Percentiles rank a stretch among this genome's conserved stretches.
Evolutionary conservation across 2,888 invertebrate species (phyloP).

Genomic region (Microctonus aethiopoides): DNA sequence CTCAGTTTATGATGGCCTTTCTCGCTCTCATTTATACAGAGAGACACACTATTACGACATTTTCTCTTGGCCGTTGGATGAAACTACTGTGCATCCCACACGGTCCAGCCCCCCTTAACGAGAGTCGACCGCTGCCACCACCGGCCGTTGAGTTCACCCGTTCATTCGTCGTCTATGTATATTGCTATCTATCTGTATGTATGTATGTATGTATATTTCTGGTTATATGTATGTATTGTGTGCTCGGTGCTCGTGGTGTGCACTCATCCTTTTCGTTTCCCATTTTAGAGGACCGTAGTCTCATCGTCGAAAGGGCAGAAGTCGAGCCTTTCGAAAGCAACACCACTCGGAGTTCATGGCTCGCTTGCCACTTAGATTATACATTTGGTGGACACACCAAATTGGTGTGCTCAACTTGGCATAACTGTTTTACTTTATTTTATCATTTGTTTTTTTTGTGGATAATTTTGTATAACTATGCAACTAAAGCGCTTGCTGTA

Average conservation of each 20-base stretch:
- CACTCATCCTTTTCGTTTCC: slow-evolving; percentile 26
- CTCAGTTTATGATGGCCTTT: slow-evolving; percentile 31
- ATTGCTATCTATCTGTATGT: background rate
- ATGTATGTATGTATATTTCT: too few species aligned
- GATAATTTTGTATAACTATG: background rate
- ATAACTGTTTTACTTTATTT: slow-evolving; percentile 7
- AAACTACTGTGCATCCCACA: slow-evolving; percentile 29
- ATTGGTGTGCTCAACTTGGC: slow-evolving; percentile 17
- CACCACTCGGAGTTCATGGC: slow-evolving; percentile 8
- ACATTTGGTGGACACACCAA: slow-evolving; percentile 13
- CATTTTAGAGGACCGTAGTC: slow-evolving; percentile 16
- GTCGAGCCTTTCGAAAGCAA: background rate
- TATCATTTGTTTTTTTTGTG: background rate
- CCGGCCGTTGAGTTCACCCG: slow-evolving; percentile 31
- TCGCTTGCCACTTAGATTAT: slow-evolving; percentile 9
- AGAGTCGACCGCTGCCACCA: slow-evolving; percentile 36
- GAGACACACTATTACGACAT: slow-evolving; percentile 9
- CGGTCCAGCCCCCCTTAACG: slow-evolving; percentile 40
- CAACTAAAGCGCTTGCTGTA: background rate
- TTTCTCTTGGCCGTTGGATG: slow-evolving; percentile 20
- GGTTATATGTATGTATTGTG: slow-evolving; percentile 10
- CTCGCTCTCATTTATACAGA: slow-evolving; percentile 25
- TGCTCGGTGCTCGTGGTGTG: slow-evolving; percentile 6
- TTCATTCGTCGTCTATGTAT: background rate
- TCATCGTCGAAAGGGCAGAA: slow-evolving; percentile 32